Evolutionary conservation across 2,797 vertebrate genomes (phyloP).

Genomic region (Novumbra hubbsi): DNA sequence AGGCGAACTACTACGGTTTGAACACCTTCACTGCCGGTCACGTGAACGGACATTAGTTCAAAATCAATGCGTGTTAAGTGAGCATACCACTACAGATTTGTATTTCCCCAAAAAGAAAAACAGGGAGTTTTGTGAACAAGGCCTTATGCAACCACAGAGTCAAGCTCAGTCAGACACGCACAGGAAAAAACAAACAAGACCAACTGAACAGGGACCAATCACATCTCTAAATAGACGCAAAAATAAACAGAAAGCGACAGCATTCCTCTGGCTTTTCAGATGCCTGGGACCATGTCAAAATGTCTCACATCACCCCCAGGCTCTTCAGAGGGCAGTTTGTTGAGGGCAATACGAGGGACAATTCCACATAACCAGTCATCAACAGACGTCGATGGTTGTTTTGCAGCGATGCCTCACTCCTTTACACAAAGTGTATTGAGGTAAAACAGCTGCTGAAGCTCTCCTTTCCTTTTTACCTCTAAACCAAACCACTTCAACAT

Average conservation of each 20-base stretch:
- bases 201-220: constrained; percentile 26
- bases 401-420: not conserved
- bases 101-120: not conserved
- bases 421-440: not conserved
- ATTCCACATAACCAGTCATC: not conserved
- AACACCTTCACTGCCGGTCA: not conserved
- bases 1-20: not conserved
- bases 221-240: not conserved
- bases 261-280: not conserved
- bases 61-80: constrained; percentile 13
- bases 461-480: not conserved
- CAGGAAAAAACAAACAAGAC: constrained; percentile 52
- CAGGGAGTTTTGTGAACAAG: not conserved
- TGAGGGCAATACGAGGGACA: not conserved
- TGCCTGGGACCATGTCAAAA: not conserved
- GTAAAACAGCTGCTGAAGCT: not conserved
- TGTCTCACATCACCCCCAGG: not conserved
- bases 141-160: constrained; percentile 16
- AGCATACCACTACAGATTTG: not conserved
- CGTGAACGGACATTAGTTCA: not conserved
- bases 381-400: not conserved
- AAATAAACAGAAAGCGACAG: not conserved
- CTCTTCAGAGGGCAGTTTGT: not conserved
- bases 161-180: constrained; percentile 32
- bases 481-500: not conserved